These are phyloP conservation scores for Arbacia lixula DNA, from an alignment of 53 echinoderm and acorn worm genomes.

Conservation along the genomic window DNA sequence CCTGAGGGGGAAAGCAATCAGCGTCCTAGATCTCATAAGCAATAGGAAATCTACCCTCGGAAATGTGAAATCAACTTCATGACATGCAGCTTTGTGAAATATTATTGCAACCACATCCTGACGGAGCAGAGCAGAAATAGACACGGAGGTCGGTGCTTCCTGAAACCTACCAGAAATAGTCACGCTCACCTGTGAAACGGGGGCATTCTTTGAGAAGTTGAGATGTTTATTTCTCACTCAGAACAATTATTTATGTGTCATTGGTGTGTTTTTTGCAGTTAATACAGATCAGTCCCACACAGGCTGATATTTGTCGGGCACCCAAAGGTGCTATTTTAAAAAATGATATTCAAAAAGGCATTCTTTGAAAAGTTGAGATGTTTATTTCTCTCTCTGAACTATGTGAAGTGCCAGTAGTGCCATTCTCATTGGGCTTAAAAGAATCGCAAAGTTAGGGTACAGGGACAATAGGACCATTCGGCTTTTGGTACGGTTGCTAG, in stretches of 20 bases:
- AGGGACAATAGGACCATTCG: too few relatives aligned
- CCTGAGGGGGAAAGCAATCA: constrained; percentile 23
- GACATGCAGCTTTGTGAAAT: constrained; percentile 54
- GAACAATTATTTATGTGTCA: neutral
- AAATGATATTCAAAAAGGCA: too few relatives aligned
- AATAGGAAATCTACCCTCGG: constrained; percentile 28
- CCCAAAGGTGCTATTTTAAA: too few relatives aligned
- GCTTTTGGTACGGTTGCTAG: too few relatives aligned
- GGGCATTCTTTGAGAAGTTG: constrained; percentile 14
- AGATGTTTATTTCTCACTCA: constrained; percentile 26
- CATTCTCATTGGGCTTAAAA: too few relatives aligned
- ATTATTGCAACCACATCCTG: constrained; percentile 50
- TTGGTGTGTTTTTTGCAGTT: neutral
- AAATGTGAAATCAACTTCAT: constrained; percentile 36
- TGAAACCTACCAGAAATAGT: constrained; percentile 47
- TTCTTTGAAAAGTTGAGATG: too few relatives aligned
- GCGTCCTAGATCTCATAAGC: constrained; percentile 29
- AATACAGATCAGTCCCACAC: too few relatives aligned
- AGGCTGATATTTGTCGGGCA: too few relatives aligned
- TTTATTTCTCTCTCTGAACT: too few relatives aligned
- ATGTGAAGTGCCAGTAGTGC: too few relatives aligned
- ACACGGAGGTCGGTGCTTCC: constrained; percentile 39
- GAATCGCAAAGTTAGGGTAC: too few relatives aligned
- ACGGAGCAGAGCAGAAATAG: constrained; percentile 48
- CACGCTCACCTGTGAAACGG: constrained; percentile 33